A percentile compares a stretch with the other conserved stretches of the same genome.
Conservation (phyloP, 1,140 invertebrate genomes). For the Plectus sambesii region DNA sequence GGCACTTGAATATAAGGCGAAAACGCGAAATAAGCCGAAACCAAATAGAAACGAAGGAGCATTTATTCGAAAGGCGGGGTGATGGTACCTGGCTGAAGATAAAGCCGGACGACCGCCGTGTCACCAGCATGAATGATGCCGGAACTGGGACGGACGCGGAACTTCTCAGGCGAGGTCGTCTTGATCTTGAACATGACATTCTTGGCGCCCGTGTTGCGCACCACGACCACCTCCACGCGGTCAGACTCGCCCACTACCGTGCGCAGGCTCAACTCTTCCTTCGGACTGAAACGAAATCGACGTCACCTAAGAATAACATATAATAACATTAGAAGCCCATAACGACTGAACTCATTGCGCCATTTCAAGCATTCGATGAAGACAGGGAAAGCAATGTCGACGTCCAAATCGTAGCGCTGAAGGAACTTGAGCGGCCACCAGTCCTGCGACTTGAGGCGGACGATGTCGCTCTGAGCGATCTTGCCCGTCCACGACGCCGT, state of each 20-base stretch:
- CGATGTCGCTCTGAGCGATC: no score
- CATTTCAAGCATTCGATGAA: slow-evolving; percentile 23
- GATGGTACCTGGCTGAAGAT: slow-evolving; percentile 44
- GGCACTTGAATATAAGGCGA: no score
- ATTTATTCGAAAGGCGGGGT: no score
- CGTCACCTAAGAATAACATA: no score
- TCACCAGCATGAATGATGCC: slow-evolving; percentile 59
- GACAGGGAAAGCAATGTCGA: slow-evolving; percentile 22
- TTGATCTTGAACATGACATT: slow-evolving; percentile 56
- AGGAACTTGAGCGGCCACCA: slow-evolving; percentile 24
- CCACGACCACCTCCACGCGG: slow-evolving; percentile 18
- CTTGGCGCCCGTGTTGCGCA: slow-evolving; percentile 16
- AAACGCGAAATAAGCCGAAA: no score
- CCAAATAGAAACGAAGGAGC: no score
- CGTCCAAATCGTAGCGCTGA: slow-evolving; percentile 10
- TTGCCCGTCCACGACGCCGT: no score
- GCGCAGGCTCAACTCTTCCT: slow-evolving; percentile 17
- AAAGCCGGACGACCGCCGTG: slow-evolving; percentile 41
- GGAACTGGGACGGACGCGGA: slow-evolving; percentile 69
- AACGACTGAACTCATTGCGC: slow-evolving; percentile 20
- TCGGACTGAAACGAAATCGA: slow-evolving; percentile 20
- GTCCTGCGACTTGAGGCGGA: no score
- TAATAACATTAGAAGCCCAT: no score
- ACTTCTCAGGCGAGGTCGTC: slow-evolving; percentile 72
- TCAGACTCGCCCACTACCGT: slow-evolving; percentile 21